phyloP scores from a whole-genome alignment of 1,140 invertebrate genomes.

The Drosophila aff. region DNA sequence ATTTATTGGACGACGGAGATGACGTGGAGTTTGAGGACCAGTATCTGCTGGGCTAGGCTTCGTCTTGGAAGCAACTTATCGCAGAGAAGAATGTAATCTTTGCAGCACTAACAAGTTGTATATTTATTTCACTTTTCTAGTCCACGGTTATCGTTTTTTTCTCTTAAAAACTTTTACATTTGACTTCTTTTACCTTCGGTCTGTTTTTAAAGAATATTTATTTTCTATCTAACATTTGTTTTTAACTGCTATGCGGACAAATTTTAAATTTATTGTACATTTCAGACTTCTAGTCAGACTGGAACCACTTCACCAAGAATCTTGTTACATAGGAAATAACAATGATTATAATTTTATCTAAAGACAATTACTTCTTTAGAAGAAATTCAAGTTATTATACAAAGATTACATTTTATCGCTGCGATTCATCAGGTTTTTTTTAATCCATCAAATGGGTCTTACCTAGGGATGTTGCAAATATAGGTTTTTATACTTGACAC shows the following conservation, averaged over 20 bases:
- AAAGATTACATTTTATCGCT: slow-evolving; percentile 6
- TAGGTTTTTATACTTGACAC: too few species aligned
- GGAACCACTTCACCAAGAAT: not conserved
- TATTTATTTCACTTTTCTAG: not conserved
- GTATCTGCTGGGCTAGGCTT: slow-evolving; percentile 65
- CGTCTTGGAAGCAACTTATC: not conserved
- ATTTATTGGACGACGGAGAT: slow-evolving; percentile 58
- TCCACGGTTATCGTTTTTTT: not conserved
- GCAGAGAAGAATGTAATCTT: slow-evolving; percentile 7
- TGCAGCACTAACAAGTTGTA: not conserved
- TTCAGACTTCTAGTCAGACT: not conserved
- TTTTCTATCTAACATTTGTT: not conserved
- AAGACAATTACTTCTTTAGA: not conserved
- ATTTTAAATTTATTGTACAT: not conserved
- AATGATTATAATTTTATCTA: not conserved
- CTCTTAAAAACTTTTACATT: not conserved
- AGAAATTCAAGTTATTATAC: not conserved
- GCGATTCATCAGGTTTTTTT: not conserved
- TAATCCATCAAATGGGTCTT: not conserved
- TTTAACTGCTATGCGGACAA: not conserved
- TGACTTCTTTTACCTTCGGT: not conserved
- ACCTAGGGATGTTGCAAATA: not conserved
- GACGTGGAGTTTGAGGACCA: slow-evolving; percentile 69
- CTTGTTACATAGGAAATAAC: not conserved
- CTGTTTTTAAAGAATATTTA: not conserved